phyloP scores from a whole-genome alignment of 2,888 invertebrate genomes.

The Tetranychus truncatus region DNA sequence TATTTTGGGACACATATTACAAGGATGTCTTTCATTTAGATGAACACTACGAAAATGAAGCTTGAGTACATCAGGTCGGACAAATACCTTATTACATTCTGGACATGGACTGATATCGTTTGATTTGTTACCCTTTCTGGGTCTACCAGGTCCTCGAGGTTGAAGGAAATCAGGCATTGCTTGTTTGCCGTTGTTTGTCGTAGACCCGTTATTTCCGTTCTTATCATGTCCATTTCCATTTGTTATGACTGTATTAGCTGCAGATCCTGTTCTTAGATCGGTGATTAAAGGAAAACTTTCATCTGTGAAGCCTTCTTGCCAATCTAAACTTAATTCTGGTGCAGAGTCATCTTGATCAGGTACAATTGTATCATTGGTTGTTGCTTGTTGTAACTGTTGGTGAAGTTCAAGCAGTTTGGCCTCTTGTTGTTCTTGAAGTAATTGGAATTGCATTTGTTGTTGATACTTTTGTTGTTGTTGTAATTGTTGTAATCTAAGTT shows the following conservation, averaged over 20 bases:
- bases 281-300: constrained; percentile 4
- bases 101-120: constrained; percentile 15
- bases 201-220: background rate
- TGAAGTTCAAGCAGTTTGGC: constrained; percentile 3
- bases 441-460: background rate
- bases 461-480: constrained; percentile 8
- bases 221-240: background rate
- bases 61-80: constrained; percentile 15
- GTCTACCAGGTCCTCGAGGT: constrained; percentile 14
- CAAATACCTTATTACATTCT: constrained; percentile 14
- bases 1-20: constrained; percentile 14
- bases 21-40: constrained; percentile 12
- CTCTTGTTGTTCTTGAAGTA: constrained; percentile 8
- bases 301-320: constrained; percentile 8
- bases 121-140: constrained; percentile 14
- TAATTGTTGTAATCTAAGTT: constrained; percentile 6
- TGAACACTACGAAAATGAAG: constrained; percentile 14
- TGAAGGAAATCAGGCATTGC: constrained; percentile 12
- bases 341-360: constrained; percentile 1
- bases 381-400: constrained; percentile 8
- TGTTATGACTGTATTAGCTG: background rate
- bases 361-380: background rate
- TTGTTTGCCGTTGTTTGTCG: background rate
- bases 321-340: background rate
- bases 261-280: background rate